A percentile compares a stretch with the other conserved stretches of the same genome.
phyloP scores from a whole-genome alignment of 2,113 vertebrate species.

The Alexandromys fortis region DNA sequence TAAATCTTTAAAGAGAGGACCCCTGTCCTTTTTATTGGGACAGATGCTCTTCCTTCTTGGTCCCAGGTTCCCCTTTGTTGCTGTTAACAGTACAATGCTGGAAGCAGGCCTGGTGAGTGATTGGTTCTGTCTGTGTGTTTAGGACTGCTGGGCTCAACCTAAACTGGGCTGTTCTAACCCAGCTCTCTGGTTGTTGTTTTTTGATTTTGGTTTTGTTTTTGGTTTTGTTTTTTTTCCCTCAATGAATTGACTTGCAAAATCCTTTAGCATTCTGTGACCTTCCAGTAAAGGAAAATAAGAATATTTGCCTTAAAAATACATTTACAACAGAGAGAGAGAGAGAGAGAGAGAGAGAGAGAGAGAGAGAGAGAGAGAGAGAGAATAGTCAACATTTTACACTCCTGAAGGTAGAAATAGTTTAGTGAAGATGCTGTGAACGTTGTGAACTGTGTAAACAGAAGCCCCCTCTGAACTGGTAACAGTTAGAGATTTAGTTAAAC shows the following conservation, averaged over 20 bases:
- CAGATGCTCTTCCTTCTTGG: neutral
- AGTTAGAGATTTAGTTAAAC: neutral
- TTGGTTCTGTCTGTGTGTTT: slow-evolving; percentile 79
- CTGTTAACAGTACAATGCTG: slow-evolving; percentile 66
- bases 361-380: neutral
- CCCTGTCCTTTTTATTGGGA: neutral
- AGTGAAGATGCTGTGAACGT: neutral
- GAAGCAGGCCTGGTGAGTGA: neutral
- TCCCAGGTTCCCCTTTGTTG: slow-evolving; percentile 23
- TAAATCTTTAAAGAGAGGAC: neutral
- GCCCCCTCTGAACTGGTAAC: neutral
- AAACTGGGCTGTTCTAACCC: slow-evolving; percentile 73
- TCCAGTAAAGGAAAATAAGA: slow-evolving; percentile 75
- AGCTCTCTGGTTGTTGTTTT: slow-evolving; percentile 35
- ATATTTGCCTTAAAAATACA: slow-evolving; percentile 74
- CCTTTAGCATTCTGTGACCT: slow-evolving; percentile 75
- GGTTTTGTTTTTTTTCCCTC: slow-evolving; percentile 52
- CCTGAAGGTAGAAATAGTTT: slow-evolving; percentile 67
- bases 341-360: no score
- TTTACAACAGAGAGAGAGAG: slow-evolving; percentile 85
- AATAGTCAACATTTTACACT: slow-evolving; percentile 73
- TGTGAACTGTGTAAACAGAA: slow-evolving; percentile 53
- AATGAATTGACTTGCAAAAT: slow-evolving; percentile 85
- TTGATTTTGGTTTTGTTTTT: no score
- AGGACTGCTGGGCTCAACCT: slow-evolving; percentile 78